Conservation (phyloP, 2,113 vertebrate genomes). For the Bos javanicus region DNA sequence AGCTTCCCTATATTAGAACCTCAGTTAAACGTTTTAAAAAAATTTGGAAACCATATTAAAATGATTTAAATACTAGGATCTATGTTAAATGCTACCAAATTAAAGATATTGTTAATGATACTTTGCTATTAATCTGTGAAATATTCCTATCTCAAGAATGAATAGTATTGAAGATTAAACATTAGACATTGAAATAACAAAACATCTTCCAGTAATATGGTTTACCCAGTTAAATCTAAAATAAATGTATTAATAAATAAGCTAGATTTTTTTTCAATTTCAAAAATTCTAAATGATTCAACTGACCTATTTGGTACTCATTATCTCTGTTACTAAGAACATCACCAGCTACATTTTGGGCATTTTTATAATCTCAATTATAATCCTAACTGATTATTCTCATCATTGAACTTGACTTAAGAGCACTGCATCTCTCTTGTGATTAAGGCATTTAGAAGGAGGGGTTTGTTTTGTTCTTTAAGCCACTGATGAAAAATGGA, state of each 20-base stretch:
- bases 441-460: constrained; percentile 1
- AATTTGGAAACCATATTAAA: neutral
- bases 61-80: neutral
- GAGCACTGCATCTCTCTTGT: neutral
- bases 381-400: neutral
- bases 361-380: constrained; percentile 5
- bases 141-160: neutral
- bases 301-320: neutral
- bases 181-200: neutral
- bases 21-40: neutral
- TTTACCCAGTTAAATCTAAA: constrained; percentile 28
- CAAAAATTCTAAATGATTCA: constrained; percentile 21
- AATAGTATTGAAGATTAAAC: neutral
- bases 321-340: neutral
- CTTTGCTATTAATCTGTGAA: neutral
- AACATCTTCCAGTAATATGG: neutral
- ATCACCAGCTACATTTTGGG: neutral
- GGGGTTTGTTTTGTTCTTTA: neutral
- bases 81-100: neutral
- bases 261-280: neutral
- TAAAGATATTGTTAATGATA: constrained; percentile 24
- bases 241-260: neutral
- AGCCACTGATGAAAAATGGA: neutral
- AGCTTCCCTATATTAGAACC: neutral
- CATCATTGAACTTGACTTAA: neutral